Evolutionary conservation across 2,113 vertebrate species (phyloP).

Genomic region (Oenanthe oenanthe): DNA sequence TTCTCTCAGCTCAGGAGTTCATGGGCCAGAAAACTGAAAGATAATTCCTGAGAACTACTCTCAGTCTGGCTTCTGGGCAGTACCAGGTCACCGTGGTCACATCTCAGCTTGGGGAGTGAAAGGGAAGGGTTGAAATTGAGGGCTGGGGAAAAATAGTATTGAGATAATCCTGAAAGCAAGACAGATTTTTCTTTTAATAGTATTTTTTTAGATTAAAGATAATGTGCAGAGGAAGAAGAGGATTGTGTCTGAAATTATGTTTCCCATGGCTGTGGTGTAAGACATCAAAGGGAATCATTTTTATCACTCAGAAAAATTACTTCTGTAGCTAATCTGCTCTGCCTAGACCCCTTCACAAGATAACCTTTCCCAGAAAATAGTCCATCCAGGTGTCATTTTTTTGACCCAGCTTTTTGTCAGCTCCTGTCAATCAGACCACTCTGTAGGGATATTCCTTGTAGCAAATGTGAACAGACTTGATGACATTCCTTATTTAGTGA

Average conservation of each 20-base stretch:
- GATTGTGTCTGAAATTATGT: not conserved
- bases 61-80: not conserved
- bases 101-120: not conserved
- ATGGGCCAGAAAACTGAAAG: not conserved
- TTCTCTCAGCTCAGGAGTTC: not conserved
- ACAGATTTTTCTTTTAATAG: not conserved
- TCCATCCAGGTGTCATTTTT: not conserved
- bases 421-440: not conserved
- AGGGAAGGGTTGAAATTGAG: not conserved
- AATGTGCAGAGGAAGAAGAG: not conserved
- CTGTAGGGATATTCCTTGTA: not conserved
- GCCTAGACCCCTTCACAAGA: not conserved
- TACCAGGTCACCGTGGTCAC: not conserved
- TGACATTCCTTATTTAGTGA: not conserved
- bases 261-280: not conserved
- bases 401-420: not conserved
- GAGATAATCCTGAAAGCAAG: conserved; percentile 7
- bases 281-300: not conserved
- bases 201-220: not conserved
- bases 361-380: not conserved
- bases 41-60: not conserved
- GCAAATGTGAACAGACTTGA: not conserved
- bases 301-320: conserved; percentile 19
- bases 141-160: not conserved
- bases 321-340: not conserved